Evolutionary conservation across 2,888 invertebrate species (phyloP), one percentile per base, ranked within the genome.

Genomic region (Flexamia atlantica): DNA sequence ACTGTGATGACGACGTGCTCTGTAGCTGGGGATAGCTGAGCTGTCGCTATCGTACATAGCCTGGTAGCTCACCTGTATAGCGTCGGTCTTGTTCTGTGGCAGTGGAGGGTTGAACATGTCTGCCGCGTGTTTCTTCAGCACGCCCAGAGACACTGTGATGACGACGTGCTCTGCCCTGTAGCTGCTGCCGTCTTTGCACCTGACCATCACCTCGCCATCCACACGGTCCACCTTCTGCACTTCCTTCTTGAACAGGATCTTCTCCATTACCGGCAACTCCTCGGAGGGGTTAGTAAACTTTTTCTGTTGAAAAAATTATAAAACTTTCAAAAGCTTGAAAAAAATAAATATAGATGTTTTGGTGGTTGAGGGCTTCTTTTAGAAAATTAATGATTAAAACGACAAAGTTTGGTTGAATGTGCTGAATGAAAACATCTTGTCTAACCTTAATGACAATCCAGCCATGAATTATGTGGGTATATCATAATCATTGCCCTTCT

Each of bases 81-180:
- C 79, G 30, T 50, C 36, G 20, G 57, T 79, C 36, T 79, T 79
- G 32, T 57, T 28, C 25, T n/a, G 53, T n/a, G 94, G 92, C 36
- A 94, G 89, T 12, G 90, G 87, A 0, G 94, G 94, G 53, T 89
- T 90, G 89, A 95, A 94, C 17, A 94, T 89, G 30, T 90, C 89
- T 0, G 87, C 86, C 86, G 92, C 91, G 85, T 91, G 91, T 87
- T 93, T 92, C 88, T 95, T 94, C 81, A 95, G 89, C 74, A 94
- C 93, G 3, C 94, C 95, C 7, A 95, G 88, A 3, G 95, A 93
- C 0, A 93, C 90, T 0, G 95, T 95, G 25, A 94, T 91, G 85
- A 95, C 92, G 1, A 94, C 93, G 88, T 94, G 93, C 86, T 93
- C 92, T 3, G 94, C 93, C 0, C 89, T 89, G 83, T 91, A 93